These are phyloP conservation scores for Notodonta dromedarius DNA, from an alignment of 2,888 invertebrate species.

Conservation along the genomic window DNA sequence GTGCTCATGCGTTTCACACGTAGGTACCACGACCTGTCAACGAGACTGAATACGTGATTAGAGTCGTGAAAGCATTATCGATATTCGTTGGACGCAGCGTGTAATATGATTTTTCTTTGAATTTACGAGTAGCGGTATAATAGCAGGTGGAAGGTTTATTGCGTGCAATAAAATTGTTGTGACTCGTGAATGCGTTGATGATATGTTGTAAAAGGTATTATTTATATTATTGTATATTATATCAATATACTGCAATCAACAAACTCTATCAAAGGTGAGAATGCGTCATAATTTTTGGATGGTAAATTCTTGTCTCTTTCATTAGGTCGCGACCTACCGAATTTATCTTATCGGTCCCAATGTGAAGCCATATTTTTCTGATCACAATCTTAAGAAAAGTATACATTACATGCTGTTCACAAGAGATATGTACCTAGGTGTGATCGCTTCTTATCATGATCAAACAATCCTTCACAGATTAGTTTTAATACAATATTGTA, in stretches of 20 bases:
- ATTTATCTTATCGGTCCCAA: conserved; percentile 23
- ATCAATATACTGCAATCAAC: not conserved
- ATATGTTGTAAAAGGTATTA: not conserved
- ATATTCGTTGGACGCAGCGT: conserved; percentile 42
- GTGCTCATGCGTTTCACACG: conserved; percentile 8
- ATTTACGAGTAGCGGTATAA: conserved; percentile 44
- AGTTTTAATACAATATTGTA: not conserved
- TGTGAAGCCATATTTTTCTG: conserved; percentile 24
- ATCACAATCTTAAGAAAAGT: conserved; percentile 14
- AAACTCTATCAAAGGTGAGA: not conserved
- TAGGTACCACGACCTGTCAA: conserved; percentile 42
- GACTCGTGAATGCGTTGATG: conserved; percentile 20
- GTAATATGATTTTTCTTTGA: conserved; percentile 49
- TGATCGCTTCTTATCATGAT: conserved; percentile 26
- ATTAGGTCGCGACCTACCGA: conserved; percentile 23
- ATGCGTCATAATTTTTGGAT: not conserved
- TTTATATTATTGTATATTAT: not conserved
- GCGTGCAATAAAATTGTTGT: conserved; percentile 35
- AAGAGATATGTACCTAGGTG: conserved; percentile 15
- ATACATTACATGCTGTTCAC: conserved; percentile 27
- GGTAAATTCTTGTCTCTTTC: conserved; percentile 17
- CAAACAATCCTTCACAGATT: not conserved
- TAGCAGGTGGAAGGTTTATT: conserved; percentile 44
- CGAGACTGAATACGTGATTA: conserved; percentile 45
- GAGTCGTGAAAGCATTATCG: conserved; percentile 51